phyloP scores from a whole-genome alignment of 2,113 vertebrate genomes.

The Telmatochromis sp. region DNA sequence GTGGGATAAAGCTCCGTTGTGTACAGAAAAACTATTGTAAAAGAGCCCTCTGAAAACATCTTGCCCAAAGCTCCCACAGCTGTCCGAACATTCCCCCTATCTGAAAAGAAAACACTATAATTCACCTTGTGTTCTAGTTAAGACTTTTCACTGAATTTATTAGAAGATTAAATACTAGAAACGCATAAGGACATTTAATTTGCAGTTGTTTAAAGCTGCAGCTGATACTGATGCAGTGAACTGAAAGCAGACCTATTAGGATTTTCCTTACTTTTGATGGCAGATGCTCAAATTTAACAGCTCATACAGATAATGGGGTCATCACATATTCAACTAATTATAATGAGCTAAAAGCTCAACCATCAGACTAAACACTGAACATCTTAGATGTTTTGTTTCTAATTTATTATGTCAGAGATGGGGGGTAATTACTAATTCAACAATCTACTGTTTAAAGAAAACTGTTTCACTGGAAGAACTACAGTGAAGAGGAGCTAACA shows the following conservation, averaged over 20 bases:
- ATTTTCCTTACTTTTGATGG: background rate
- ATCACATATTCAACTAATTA: background rate
- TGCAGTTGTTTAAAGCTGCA: background rate
- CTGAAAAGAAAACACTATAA: constrained; percentile 1
- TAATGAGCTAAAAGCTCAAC: background rate
- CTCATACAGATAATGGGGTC: background rate
- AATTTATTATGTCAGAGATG: background rate
- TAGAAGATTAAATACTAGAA: background rate
- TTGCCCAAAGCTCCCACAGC: constrained; percentile 39
- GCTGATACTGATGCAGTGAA: background rate
- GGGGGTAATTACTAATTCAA: background rate
- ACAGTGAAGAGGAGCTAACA: background rate
- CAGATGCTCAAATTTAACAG: background rate
- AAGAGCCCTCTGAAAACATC: constrained; percentile 33
- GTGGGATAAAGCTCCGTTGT: constrained; percentile 49
- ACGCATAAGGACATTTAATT: background rate
- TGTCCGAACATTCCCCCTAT: background rate
- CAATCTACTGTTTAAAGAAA: background rate
- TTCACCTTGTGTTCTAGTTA: background rate
- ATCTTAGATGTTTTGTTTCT: background rate
- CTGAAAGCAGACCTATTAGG: background rate
- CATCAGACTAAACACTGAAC: background rate
- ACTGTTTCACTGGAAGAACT: background rate
- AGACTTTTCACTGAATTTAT: background rate
- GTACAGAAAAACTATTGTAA: constrained; percentile 32